Evolutionary conservation across 2,797 vertebrate species (phyloP), one percentile per base, ranked within the genome.

Genomic region (Epinephelus coioides): DNA sequence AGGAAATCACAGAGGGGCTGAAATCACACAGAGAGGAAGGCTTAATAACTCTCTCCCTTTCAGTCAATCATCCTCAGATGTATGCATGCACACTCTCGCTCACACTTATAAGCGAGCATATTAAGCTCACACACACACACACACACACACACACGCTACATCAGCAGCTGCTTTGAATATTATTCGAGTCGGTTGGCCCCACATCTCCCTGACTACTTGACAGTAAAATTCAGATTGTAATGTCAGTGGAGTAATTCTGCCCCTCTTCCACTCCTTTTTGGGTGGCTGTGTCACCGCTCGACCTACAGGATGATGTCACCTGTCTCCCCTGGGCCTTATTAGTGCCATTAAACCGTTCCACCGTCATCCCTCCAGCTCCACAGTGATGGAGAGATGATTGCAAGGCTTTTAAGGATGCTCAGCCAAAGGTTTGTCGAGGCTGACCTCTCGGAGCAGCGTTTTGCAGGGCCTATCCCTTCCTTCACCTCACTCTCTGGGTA

Each of bases 321-420:
- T 73, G 86, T 89, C 90, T 86, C 76, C 53, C 19, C 0, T n/a
- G 43, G 86, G 85, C 74, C 88, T 82, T 87, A 91, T 89, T 90
- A 90, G 77, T 49, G 56, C 59, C 77, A 88, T 91, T 90, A 76
- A 87, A 60, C 76, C 66, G 69, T 63, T 85, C 66, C 18, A 8
- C 71, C 70, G 13, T 66, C 54, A 25, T 68, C 69, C 61, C 47
- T 60, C 30, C 21, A 13, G 79, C 79, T 70, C 67, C 47, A 3
- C 46, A 46, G 50, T 56, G 84, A 85, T 62, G 49, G 76, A 56
- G 75, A 75, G 65, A 77, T 63, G 79, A 89, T 70, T 79, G 55
- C 18, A 1, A 59, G 74, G 56, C 73, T 76, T 88, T 90, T 80
- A 83, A 83, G 69, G 81, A 82, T 70, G 62, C 67, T 62, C 63